A percentile compares a stretch with the other conserved stretches of the same genome.
These are phyloP conservation scores for Zaprionus capensis DNA, from an alignment of 1,140 invertebrate species.

Conservation along the genomic window DNA sequence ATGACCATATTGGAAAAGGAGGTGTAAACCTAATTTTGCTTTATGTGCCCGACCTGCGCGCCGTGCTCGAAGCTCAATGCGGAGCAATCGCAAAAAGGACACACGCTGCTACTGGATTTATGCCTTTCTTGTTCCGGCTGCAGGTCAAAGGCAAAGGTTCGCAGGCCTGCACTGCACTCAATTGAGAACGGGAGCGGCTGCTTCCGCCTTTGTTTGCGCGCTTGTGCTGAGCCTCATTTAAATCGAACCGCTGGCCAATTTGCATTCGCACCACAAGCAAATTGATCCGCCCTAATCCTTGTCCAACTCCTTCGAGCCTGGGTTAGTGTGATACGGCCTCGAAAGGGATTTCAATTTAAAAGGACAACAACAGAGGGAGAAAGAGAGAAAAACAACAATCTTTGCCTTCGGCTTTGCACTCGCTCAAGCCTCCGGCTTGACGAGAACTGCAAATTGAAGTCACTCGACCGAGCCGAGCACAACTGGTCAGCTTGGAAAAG, in stretches of 20 bases:
- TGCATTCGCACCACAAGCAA: slow-evolving; percentile 81
- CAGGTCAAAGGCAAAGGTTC: neutral
- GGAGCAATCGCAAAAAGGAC: slow-evolving; percentile 54
- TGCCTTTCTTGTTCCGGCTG: neutral
- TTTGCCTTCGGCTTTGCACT: slow-evolving; percentile 41
- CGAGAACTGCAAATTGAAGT: slow-evolving; percentile 52
- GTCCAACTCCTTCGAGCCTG: slow-evolving; percentile 41
- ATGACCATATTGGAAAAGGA: slow-evolving; percentile 75
- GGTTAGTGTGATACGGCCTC: slow-evolving; percentile 15
- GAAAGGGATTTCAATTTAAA: slow-evolving; percentile 67
- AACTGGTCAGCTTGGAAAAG: slow-evolving; percentile 13
- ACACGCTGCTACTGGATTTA: slow-evolving; percentile 24
- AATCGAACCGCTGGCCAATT: slow-evolving; percentile 82
- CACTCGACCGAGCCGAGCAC: slow-evolving; percentile 29
- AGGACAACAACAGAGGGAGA: slow-evolving; percentile 56
- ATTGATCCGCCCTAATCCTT: slow-evolving; percentile 81
- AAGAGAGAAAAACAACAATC: slow-evolving; percentile 13
- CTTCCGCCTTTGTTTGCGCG: slow-evolving; percentile 66
- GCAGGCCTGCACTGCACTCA: slow-evolving; percentile 25
- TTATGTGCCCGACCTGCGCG: slow-evolving; percentile 54
- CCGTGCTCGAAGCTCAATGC: slow-evolving; percentile 22
- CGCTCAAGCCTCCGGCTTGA: slow-evolving; percentile 28
- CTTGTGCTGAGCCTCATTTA: slow-evolving; percentile 76
- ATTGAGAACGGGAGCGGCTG: slow-evolving; percentile 14
- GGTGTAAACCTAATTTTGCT: slow-evolving; percentile 82